Percentiles rank a stretch among this genome's conserved stretches.
These are phyloP conservation scores for Lacanobia oleracea DNA, from an alignment of 2,888 invertebrate genomes.

Conservation along the genomic window DNA sequence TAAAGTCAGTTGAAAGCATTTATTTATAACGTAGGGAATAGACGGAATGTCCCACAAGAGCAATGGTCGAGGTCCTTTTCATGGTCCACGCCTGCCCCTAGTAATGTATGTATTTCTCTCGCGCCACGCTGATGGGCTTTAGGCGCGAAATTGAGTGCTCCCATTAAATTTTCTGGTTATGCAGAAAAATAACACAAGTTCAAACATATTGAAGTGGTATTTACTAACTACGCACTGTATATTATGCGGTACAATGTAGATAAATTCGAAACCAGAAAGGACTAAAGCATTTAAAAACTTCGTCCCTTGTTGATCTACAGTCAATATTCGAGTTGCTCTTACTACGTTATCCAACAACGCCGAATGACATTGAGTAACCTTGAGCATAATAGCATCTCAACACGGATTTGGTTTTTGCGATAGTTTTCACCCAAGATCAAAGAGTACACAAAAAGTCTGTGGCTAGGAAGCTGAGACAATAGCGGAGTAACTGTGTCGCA, in stretches of 20 bases:
- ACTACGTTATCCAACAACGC: conserved; percentile 18
- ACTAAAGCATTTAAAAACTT: not conserved
- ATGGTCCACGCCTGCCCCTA: conserved; percentile 44
- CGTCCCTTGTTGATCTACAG: conserved; percentile 8
- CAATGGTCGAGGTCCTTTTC: conserved; percentile 60
- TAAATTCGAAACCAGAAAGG: conserved; percentile 9
- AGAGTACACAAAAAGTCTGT: conserved; percentile 80
- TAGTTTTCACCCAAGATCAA: conserved; percentile 80
- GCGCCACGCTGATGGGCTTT: conserved; percentile 56
- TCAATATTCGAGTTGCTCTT: not conserved
- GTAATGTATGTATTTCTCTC: conserved; percentile 58
- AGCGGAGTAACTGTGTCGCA: conserved; percentile 71
- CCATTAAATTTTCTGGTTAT: conserved; percentile 54
- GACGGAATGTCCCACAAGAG: conserved; percentile 66
- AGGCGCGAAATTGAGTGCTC: conserved; percentile 57
- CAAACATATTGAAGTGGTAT: conserved; percentile 11
- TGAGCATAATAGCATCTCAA: conserved; percentile 48
- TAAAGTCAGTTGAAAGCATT: conserved; percentile 75
- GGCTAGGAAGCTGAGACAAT: conserved; percentile 70
- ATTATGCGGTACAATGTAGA: not conserved
- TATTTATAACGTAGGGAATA: conserved; percentile 72
- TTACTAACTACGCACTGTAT: not conserved
- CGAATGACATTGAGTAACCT: conserved; percentile 57
- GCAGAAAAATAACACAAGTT: conserved; percentile 21
- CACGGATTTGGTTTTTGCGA: conserved; percentile 71